Base-by-base conservation (phyloP, 1,140 invertebrate genomes). In the Zeugodacus cucurbitae region DNA sequence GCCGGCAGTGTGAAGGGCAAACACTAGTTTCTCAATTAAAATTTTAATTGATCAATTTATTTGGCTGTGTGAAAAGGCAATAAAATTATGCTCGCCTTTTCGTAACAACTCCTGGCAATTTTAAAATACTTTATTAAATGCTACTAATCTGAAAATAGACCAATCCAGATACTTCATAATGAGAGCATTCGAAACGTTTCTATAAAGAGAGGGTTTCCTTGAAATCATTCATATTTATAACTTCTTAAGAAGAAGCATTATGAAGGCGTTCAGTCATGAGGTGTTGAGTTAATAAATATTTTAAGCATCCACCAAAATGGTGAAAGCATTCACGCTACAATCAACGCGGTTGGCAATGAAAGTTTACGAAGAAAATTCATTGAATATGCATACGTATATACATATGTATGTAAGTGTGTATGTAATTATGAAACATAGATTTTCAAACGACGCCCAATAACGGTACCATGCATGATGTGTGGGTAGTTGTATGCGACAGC, bases 191-290 rank as follows among this genome's bases (percentile, higher is more conserved):
- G 17, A 48, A 14, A 48, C 11, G n/a, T 22, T 58, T 14, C 57
- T 58, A 14, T 10, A 58, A 58, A 58, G 5, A 58, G 3, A 6
- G 22, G n/a, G 4, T 59, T 59, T 59, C 58, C 58, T n/a, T n/a
- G 3, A 48, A 17, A 48, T 48, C 48, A 48, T 48, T 14, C 14
- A 48, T 48, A 48, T 48, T 48, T 48, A 48, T 48, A 14, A 48
- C 48, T 10, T 14, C 3, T 48, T 48, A 48, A 48, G 48, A 14
- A 14, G 48, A 48, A 14, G 48, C 20, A 44, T 82, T 82, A 82
- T 82, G 34, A 17, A 44, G 74, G 74, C 74, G 74, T 82, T 82
- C 74, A 82, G 7, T 82, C 37, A 34, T 44, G 74, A 82, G n/a
- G 26, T 64, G 62, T 64, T 64, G n/a, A 64, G 44, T 44, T 37